Base-by-base conservation (phyloP, 2,113 vertebrate genomes). In the Talpa occidentalis region DNA sequence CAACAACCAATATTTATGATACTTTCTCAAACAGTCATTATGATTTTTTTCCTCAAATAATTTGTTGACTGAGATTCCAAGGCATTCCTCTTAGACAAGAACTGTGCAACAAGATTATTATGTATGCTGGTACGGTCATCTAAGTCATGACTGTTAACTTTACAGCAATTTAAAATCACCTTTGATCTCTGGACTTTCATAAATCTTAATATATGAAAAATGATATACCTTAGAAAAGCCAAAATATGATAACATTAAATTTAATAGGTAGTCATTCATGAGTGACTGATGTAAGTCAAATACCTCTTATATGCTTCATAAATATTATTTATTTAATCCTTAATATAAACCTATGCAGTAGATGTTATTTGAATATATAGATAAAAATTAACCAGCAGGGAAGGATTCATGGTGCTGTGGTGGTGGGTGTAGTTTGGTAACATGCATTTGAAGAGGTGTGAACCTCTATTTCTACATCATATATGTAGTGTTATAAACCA, bases 1-100 rank as follows among this genome's bases (percentile, higher is more conserved):
- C 17, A 76, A 82, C 66, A 88, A 74, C 26, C n/a, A 86, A 67
- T 74, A 77, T 94, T 77, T 87, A 81, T 72, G 11, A n/a, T 52
- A 32, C 42, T 73, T 77, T 62, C n/a, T 67, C 49, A 64, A 77
- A 80, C 37, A 52, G 42, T 89, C 30, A 54, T 73, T n/a, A 74
- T 6, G 16, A 47, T 86, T 9, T 56, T 56, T 56, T 70, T 10
- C 24, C 73, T 92, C 85, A 49, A 52, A 42, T 83, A 35, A 24
- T 76, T 76, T 94, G 70, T 60, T 83, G 77, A 69, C 76, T 47
- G 19, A 90, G 28, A 81, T 69, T 6, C 35, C 62, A 52, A 76
- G 80, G 47, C 37, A 87, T 77, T 52, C 35, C 44, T 24, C 35
- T 62, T 73, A 69, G 74, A 82, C 11, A 21, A 16, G 2, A 21